phyloP scores from a whole-genome alignment of 2,113 vertebrate genomes.

The Protobothrops flavoviridis region DNA sequence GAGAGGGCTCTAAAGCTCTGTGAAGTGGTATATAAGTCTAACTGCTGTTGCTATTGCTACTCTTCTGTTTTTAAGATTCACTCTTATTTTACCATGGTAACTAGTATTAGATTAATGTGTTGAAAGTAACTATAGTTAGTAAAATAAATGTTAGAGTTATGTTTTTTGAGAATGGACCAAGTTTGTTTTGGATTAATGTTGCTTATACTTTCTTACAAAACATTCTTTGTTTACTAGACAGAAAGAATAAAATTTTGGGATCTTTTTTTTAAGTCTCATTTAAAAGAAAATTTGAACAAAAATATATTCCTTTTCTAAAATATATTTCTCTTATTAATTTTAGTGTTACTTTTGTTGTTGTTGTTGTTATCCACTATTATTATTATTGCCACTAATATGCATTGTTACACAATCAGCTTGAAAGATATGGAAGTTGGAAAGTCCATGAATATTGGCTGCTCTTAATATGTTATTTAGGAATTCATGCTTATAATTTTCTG shows the following conservation, averaged over 20 bases:
- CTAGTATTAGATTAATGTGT: background rate
- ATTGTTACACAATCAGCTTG: background rate
- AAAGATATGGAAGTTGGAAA: background rate
- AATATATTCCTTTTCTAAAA: background rate
- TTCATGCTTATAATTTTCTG: background rate
- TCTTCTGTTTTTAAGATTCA: background rate
- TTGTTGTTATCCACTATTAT: background rate
- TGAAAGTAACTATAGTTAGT: background rate
- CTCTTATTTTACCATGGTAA: background rate
- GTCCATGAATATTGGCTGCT: background rate
- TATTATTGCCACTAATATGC: no score
- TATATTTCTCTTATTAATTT: background rate
- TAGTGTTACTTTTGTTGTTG: background rate
- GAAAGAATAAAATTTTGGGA: no score
- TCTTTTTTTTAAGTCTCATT: background rate
- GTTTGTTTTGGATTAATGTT: background rate
- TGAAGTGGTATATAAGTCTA: no score
- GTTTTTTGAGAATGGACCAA: background rate
- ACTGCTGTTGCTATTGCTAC: no score
- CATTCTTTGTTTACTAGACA: background rate
- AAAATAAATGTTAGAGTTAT: background rate
- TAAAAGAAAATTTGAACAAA: background rate
- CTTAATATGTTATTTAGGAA: background rate
- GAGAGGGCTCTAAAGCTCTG: no score
- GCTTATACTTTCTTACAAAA: background rate